Evolutionary conservation across 2,888 invertebrate species (phyloP), one percentile per base, ranked within the genome.

Genomic region (Brachypalpus laphriformis): DNA sequence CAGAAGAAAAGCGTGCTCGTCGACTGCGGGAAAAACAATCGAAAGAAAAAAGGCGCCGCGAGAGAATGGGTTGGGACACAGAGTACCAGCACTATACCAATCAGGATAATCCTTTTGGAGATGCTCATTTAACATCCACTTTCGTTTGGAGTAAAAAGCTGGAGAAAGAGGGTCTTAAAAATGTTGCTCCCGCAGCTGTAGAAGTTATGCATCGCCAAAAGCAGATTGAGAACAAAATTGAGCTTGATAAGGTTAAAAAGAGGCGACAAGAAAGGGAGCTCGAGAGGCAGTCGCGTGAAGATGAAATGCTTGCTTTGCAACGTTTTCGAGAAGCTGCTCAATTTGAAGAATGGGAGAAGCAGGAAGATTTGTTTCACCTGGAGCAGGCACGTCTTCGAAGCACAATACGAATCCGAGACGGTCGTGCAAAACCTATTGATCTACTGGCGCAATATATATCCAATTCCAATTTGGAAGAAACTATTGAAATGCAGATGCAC

Each of bases 401-500:
- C 63, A 95, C 97, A 90, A 99, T 99, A 87, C 94, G 99, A 83
- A 99, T 99, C 80, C 96, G 98, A 87, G 99, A 99, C 91, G 98
- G 98, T 4, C 93, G 99, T 89, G 99, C 99, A 0, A 99, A 99
- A 90, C 99, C 99, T 0, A 99, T 99, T 87, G 99, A 99, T 93
- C 93, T 99, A 86, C 93, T 99, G 71, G 99, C 99, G 0, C 97
- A 99, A 93, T 99, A 99, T 90, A 97, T 99, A 74, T 96, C 97
- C 90, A 96, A 97, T 0, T 97, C 98, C 89, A 96, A 97, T 88
- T 94, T 96, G 87, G 97, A 97, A 65, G 96, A 98, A 89, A 97
- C 98, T 0, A 96, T 99, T 22, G 99, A 99, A 93, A 98, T 99
- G 97, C 98, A 99, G 92, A 98, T 99, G 97, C 98, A 98, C 90